These are phyloP conservation scores for Euspilapteryx auroguttella DNA, from an alignment of 2,888 invertebrate species.

Conservation along the genomic window DNA sequence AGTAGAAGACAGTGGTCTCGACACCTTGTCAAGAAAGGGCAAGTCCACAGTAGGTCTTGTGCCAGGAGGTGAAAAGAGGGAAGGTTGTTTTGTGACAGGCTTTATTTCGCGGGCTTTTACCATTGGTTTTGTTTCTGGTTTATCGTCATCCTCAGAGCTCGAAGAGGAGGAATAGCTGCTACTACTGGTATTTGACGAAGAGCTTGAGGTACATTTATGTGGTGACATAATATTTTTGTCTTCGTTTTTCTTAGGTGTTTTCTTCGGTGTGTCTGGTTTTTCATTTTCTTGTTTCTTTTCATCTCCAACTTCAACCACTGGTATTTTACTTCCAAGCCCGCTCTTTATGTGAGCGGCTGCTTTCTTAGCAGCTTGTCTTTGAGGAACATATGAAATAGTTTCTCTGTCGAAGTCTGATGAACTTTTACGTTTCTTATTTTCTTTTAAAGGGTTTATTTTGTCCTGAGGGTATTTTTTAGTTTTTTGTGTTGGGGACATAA, in stretches of 20 bases:
- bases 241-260: constrained; percentile 48
- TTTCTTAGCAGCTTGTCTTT: constrained; percentile 88
- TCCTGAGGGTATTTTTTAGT: constrained; percentile 43
- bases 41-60: constrained; percentile 65
- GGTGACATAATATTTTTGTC: constrained; percentile 24
- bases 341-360: constrained; percentile 89
- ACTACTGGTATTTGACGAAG: constrained; percentile 56
- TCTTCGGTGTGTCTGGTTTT: constrained; percentile 24
- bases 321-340: constrained; percentile 64
- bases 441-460: constrained; percentile 21
- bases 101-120: constrained; percentile 47
- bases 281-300: constrained; percentile 39
- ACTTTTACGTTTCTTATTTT: constrained; percentile 26
- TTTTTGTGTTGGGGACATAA: constrained; percentile 11
- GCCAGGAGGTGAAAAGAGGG: constrained; percentile 46
- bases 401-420: constrained; percentile 66
- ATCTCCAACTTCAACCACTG: constrained; percentile 28
- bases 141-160: constrained; percentile 61
- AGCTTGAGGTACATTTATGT: constrained; percentile 45
- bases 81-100: constrained; percentile 26
- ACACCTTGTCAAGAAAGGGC: constrained; percentile 81
- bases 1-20: constrained; percentile 67
- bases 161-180: constrained; percentile 62
- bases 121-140: constrained; percentile 33
- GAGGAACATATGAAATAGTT: constrained; percentile 82